phyloP scores from a whole-genome alignment of 2,113 vertebrate species.

The Emberiza fucata region DNA sequence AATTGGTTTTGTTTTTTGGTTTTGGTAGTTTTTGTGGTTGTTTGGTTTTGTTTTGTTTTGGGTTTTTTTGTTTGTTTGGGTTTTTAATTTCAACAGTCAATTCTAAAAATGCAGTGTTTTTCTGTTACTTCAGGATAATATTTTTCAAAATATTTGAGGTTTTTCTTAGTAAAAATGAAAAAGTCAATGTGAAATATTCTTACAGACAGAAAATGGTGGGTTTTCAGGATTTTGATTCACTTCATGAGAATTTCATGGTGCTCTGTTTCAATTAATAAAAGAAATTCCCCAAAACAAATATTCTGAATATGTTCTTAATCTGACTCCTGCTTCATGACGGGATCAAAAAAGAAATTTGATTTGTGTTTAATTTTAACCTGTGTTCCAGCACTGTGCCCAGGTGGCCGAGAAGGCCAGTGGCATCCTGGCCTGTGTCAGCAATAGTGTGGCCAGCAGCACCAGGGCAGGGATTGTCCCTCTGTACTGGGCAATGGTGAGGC shows the following conservation, averaged over 20 bases:
- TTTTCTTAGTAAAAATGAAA: background rate
- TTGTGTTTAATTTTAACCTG: background rate
- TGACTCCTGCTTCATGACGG: background rate
- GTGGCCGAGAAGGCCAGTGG: background rate
- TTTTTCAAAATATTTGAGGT: background rate
- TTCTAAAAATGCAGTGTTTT: background rate
- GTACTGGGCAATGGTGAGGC: accelerated
- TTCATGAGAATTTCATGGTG: background rate
- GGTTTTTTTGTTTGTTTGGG: too few species aligned
- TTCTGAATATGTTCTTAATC: background rate
- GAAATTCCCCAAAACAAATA: background rate
- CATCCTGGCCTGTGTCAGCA: background rate
- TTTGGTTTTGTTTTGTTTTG: background rate
- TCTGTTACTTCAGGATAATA: background rate
- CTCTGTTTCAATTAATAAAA: background rate
- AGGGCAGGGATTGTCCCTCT: background rate
- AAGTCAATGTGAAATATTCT: background rate
- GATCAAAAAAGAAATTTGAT: background rate
- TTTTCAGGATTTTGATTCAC: background rate
- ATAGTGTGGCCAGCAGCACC: background rate
- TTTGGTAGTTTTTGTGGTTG: background rate
- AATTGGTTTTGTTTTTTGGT: background rate
- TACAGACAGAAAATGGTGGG: background rate
- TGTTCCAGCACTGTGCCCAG: background rate
- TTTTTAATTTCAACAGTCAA: background rate